Evolutionary conservation across 2,797 vertebrate species (phyloP), one percentile per base, ranked within the genome.

Genomic region (Tarsius wallacei): DNA sequence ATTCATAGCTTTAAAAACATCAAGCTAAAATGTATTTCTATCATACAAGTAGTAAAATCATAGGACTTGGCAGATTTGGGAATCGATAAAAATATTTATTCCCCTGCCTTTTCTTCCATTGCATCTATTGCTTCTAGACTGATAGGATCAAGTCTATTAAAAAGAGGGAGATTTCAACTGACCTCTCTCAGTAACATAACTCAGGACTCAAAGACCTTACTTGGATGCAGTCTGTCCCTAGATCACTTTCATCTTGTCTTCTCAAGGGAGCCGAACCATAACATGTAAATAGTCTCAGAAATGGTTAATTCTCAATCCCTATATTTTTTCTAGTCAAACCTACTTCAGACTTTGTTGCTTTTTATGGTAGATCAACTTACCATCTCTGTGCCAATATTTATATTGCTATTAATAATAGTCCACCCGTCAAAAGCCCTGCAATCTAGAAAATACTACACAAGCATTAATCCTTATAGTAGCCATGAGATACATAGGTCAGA

Each of bases 11-110:
- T 85, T 80, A 64, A 90, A 77, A n/a, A 51, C 6, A 87, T 64
- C 31, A 74, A 74, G 17, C 2, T 93, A n/a, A 89, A 96, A 57
- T 90, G 36, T 55, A 95, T 77, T 81, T 53, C 57, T 86, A 17
- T 59, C 10, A n/a, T 86, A 83, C 89, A 59, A 42, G 16, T 91
- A 68, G 33, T 53, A 64, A 59, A 19, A 55, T 81, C n/a, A 57
- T 42, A 78, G 59, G 17, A 61, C 14, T 76, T 11, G 4, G 17
- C 10, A 51, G 47, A 74, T 86, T 66, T 55, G 28, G 22, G 28
- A 81, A 64, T n/a, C 4, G 42, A 47, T 51, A 19, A 70, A 64
- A 92, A 31, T 24, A 77, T 77, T 59, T 24, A 42, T 42, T 42
- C 4, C 17, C 2, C 17, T 47, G 0, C 55, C 49, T 57, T 87